Evolutionary conservation across 2,113 vertebrate genomes (phyloP).

Genomic region (Gasterosteus nipponicus): DNA sequence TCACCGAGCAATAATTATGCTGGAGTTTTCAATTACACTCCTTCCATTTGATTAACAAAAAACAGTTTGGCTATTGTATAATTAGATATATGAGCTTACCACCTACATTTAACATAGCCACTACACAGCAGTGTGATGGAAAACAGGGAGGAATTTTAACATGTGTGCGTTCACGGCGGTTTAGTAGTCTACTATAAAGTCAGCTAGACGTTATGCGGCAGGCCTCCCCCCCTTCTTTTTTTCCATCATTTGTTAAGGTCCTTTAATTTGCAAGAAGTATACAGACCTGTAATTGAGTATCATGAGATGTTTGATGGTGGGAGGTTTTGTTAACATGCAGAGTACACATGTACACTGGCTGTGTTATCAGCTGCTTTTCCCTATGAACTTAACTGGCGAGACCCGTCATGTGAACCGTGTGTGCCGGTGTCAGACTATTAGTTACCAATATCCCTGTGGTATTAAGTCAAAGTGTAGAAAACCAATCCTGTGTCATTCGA

Average conservation of each 20-base stretch:
- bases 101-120: constrained; percentile 82
- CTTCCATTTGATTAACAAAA: constrained; percentile 84
- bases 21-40: constrained; percentile 84
- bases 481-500: not conserved
- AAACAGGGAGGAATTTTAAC: constrained; percentile 72
- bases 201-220: constrained; percentile 63
- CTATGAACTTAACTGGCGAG: constrained; percentile 35
- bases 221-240: constrained; percentile 47
- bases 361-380: constrained; percentile 51
- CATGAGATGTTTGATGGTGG: constrained; percentile 72
- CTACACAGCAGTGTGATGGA: constrained; percentile 77
- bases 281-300: constrained; percentile 71
- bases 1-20: constrained; percentile 82
- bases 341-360: constrained; percentile 55
- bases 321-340: constrained; percentile 68
- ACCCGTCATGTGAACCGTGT: constrained; percentile 35
- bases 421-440: constrained; percentile 29
- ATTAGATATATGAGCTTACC: constrained; percentile 86
- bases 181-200: constrained; percentile 73
- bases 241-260: constrained; percentile 53
- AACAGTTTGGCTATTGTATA: constrained; percentile 86
- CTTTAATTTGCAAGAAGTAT: constrained; percentile 67
- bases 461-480: constrained; percentile 32
- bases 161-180: constrained; percentile 72
- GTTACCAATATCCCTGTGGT: constrained; percentile 29